Conservation (phyloP, 2,888 invertebrate species). For the Steromphala cineraria region DNA sequence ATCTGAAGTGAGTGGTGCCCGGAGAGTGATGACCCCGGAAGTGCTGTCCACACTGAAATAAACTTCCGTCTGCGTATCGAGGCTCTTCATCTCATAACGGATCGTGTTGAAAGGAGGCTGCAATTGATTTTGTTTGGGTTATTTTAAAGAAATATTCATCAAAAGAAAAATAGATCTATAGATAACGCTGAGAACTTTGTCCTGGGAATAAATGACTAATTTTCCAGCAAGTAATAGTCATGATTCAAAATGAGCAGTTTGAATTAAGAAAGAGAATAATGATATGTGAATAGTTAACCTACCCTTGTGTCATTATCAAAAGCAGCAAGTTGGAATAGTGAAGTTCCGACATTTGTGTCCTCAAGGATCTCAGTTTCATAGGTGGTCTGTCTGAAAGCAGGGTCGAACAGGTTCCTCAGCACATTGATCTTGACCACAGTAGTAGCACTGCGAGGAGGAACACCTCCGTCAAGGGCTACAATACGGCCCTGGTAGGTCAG, state of each 20-base stretch:
- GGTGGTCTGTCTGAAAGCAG: conserved; percentile 43
- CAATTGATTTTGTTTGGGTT: neutral
- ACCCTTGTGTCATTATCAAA: conserved; percentile 61
- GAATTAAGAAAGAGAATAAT: neutral
- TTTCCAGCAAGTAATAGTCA: neutral
- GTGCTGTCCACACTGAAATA: conserved; percentile 55
- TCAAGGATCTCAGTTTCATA: conserved; percentile 62
- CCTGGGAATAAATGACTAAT: neutral
- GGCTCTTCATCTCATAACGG: conserved; percentile 45
- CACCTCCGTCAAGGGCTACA: conserved; percentile 64
- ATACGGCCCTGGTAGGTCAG: conserved; percentile 51
- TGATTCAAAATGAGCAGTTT: neutral
- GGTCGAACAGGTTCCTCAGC: conserved; percentile 50
- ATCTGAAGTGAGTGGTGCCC: conserved; percentile 56
- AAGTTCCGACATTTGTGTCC: conserved; percentile 45
- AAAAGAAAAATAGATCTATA: too few species aligned
- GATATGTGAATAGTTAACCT: conserved; percentile 24
- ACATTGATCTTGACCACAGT: conserved; percentile 54
- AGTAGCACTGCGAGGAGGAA: conserved; percentile 60
- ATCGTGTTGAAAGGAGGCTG: conserved; percentile 63
- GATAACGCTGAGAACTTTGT: neutral
- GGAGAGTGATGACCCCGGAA: conserved; percentile 54
- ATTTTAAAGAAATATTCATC: neutral
- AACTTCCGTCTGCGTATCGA: conserved; percentile 44
- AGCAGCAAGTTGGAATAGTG: conserved; percentile 54